Conservation (phyloP, 2,888 invertebrate species). For the Scrobipalpa costella region DNA sequence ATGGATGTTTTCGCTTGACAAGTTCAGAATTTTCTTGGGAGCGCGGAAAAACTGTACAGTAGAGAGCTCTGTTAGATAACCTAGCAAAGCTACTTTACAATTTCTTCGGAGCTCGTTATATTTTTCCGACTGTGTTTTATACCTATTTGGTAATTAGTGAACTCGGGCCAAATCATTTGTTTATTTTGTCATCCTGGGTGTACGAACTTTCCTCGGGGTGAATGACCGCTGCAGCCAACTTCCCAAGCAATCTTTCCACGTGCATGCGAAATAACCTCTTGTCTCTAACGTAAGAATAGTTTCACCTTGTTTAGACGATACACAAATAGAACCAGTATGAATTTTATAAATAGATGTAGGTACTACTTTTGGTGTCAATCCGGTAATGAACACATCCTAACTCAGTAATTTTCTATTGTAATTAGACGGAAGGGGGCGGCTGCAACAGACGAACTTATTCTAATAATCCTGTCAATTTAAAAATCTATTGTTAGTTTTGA, state of each 20-base stretch:
- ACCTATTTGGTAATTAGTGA: background rate
- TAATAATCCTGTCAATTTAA: too few species aligned
- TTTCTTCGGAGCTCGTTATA: background rate
- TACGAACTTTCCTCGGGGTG: conserved; percentile 5
- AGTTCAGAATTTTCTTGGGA: conserved; percentile 15
- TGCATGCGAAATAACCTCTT: conserved; percentile 7
- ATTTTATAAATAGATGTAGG: background rate
- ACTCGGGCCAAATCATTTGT: background rate
- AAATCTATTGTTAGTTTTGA: too few species aligned
- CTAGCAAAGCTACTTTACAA: background rate
- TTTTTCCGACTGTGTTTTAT: background rate
- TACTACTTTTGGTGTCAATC: too few species aligned
- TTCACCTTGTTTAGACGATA: background rate
- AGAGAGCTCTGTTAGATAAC: conserved; percentile 23
- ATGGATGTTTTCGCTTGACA: conserved; percentile 15
- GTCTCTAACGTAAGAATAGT: background rate
- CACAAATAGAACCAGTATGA: background rate
- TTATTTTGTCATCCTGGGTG: background rate
- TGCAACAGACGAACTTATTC: too few species aligned
- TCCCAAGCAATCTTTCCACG: conserved; percentile 7
- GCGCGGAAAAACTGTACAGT: conserved; percentile 17
- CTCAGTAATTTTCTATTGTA: too few species aligned
- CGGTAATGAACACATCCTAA: too few species aligned
- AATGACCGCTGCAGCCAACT: background rate
- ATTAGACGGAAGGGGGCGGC: too few species aligned